Evolutionary conservation across 2,888 invertebrate species (phyloP).

Genomic region (Onthophagus sagittarius): DNA sequence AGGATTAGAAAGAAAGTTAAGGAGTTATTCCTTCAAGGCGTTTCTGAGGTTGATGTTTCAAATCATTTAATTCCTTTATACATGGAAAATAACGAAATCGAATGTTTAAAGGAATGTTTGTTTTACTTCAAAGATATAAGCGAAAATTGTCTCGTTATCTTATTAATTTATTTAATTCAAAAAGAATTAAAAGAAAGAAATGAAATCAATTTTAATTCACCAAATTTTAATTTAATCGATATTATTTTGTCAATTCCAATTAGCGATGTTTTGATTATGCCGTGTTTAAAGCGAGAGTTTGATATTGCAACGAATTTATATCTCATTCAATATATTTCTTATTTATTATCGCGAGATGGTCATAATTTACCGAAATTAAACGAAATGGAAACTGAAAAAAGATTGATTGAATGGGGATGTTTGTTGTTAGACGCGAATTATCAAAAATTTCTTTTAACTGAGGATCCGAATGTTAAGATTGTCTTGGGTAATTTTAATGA

Average conservation of each 20-base stretch:
- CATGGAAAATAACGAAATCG: slow-evolving; percentile 49
- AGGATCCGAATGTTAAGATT: slow-evolving; percentile 54
- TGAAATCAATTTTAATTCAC: background rate
- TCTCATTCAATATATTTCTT: slow-evolving; percentile 53
- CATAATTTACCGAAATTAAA: slow-evolving; percentile 39
- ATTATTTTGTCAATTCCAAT: slow-evolving; percentile 50
- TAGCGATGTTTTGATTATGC: slow-evolving; percentile 53
- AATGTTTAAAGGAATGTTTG: slow-evolving; percentile 44
- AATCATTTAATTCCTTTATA: slow-evolving; percentile 50
- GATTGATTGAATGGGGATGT: slow-evolving; percentile 61
- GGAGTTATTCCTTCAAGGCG: slow-evolving; percentile 46
- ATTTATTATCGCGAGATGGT: slow-evolving; percentile 48
- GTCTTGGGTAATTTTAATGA: slow-evolving; percentile 51
- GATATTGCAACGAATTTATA: slow-evolving; percentile 50
- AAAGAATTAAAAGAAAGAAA: slow-evolving; percentile 7
- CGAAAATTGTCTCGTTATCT: slow-evolving; percentile 51
- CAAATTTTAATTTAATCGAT: slow-evolving; percentile 43
- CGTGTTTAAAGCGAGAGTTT: slow-evolving; percentile 50
- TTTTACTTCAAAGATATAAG: slow-evolving; percentile 55
- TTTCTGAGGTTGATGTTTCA: slow-evolving; percentile 54
- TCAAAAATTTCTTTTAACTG: slow-evolving; percentile 63
- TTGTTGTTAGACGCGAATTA: slow-evolving; percentile 66
- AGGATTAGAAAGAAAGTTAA: slow-evolving; percentile 31
- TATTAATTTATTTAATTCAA: slow-evolving; percentile 31
- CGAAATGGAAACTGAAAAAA: slow-evolving; percentile 50